Percentiles rank a stretch among this genome's conserved stretches.
Evolutionary conservation across 2,797 vertebrate genomes (phyloP).

Genomic region (Acrossocheilus fasciatus): DNA sequence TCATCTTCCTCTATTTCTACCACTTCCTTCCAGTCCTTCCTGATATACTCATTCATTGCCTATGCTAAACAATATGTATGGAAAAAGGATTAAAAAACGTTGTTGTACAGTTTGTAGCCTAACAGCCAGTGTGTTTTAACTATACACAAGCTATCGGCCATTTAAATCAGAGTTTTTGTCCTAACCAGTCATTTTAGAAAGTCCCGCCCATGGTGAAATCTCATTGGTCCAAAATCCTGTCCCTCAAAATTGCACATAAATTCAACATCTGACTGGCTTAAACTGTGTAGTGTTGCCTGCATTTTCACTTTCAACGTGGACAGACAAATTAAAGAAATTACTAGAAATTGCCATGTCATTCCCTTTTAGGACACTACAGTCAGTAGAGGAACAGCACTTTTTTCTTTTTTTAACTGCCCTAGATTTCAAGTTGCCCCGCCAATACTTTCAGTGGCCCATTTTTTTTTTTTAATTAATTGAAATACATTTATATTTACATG

Average conservation of each 20-base stretch:
- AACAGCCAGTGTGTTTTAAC: not conserved
- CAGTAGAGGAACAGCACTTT: not conserved
- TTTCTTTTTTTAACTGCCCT: not conserved
- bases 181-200: not conserved
- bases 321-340: not conserved
- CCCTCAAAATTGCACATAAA: not conserved
- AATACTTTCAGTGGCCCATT: not conserved
- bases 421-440: not conserved
- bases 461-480: not conserved
- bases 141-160: not conserved
- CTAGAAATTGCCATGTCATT: not conserved
- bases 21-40: not conserved
- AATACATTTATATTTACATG: not conserved
- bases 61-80: not conserved
- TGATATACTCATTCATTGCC: not conserved
- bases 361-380: not conserved
- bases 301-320: not conserved
- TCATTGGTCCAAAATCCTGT: not conserved
- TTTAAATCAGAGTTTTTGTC: not conserved
- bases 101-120: not conserved
- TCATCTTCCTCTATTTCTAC: not conserved
- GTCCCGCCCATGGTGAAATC: not conserved
- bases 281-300: not conserved
- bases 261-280: not conserved
- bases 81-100: not conserved